Percentiles rank a stretch among this genome's conserved stretches.
These are phyloP conservation scores for Trypoxylus dichotomus DNA, from an alignment of 1,140 invertebrate species.

Conservation along the genomic window DNA sequence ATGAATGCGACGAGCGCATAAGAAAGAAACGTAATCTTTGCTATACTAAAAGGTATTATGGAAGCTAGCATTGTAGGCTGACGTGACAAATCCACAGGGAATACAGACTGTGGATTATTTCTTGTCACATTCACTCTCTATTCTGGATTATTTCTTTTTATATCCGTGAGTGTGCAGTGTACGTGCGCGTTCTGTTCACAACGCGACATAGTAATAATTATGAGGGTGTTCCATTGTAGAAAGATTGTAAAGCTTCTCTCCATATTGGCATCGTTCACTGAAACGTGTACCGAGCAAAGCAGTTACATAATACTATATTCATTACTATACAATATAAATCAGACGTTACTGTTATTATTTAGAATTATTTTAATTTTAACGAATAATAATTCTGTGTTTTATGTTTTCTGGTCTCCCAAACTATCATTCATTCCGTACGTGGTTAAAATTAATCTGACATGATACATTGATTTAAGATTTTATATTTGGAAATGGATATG, in stretches of 20 bases:
- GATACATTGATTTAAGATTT: too few relatives aligned
- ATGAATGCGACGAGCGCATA: constrained; percentile 16
- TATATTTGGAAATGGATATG: too few relatives aligned
- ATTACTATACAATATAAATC: too few relatives aligned
- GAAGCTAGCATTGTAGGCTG: constrained; percentile 34
- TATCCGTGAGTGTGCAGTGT: constrained; percentile 9
- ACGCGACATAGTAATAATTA: constrained; percentile 7
- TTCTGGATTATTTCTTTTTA: constrained; percentile 39
- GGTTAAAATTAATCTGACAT: too few relatives aligned
- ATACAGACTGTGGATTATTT: constrained; percentile 35
- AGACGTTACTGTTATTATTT: too few relatives aligned
- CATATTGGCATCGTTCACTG: not conserved
- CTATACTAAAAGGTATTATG: constrained; percentile 29
- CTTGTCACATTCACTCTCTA: constrained; percentile 37
- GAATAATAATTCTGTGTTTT: too few relatives aligned
- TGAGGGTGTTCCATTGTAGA: constrained; percentile 5
- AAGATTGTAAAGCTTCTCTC: constrained; percentile 18
- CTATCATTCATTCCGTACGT: too few relatives aligned
- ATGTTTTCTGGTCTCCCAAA: too few relatives aligned
- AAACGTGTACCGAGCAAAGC: too few relatives aligned
- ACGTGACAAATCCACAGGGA: constrained; percentile 37
- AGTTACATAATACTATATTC: too few relatives aligned
- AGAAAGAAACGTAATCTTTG: constrained; percentile 27
- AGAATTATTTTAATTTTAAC: too few relatives aligned
- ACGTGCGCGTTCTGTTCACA: not conserved